A percentile compares a stretch with the other conserved stretches of the same genome.
Conservation (phyloP, 2,797 vertebrate species). For the Oreochromis grahami region DNA sequence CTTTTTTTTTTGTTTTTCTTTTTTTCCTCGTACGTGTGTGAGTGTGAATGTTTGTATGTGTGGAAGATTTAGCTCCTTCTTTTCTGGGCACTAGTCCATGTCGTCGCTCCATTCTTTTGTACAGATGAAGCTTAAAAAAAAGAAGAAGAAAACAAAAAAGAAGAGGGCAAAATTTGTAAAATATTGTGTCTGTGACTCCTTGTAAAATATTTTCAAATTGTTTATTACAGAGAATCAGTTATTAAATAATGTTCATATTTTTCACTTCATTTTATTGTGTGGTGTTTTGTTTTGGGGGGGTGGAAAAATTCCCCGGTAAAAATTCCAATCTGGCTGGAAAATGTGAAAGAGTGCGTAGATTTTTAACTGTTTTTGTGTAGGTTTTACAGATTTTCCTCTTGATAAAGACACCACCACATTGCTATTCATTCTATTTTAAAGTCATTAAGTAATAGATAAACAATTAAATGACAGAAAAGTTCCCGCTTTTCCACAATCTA, state of each 20-base stretch:
- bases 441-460: neutral
- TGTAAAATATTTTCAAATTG: conserved; percentile 99
- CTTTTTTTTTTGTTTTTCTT: conserved; percentile 31
- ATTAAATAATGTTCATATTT: conserved; percentile 99
- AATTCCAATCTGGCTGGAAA: neutral
- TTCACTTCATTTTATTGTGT: conserved; percentile 91
- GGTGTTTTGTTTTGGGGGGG: conserved; percentile 34
- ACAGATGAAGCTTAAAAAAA: conserved; percentile 84
- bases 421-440: neutral
- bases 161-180: conserved; percentile 97
- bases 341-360: neutral
- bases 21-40: conserved; percentile 52
- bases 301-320: neutral
- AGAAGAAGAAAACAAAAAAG: conserved; percentile 69
- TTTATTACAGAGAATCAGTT: conserved; percentile 99
- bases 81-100: conserved; percentile 77
- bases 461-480: neutral
- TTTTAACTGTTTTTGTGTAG: neutral
- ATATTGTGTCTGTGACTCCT: conserved; percentile 99
- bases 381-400: neutral
- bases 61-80: conserved; percentile 73
- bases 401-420: neutral
- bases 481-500: neutral
- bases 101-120: conserved; percentile 89
- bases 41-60: conserved; percentile 64